A percentile compares a stretch with the other conserved stretches of the same genome.
These are phyloP conservation scores for Coelinius sp. DNA, from an alignment of 2,888 invertebrate species.

Conservation along the genomic window DNA sequence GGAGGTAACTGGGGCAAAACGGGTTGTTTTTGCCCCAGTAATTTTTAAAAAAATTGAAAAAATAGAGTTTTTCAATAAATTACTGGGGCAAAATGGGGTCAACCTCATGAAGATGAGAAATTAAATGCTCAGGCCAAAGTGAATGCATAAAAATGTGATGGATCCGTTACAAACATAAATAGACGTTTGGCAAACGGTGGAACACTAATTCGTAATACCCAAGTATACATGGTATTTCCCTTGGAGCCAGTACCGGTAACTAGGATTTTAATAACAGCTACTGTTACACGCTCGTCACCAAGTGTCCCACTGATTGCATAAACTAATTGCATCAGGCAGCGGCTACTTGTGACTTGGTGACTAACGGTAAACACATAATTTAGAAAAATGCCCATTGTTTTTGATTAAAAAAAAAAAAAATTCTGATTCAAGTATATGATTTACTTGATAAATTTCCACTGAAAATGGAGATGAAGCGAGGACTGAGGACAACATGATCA, in stretches of 20 bases:
- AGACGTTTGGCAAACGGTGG: slow-evolving; percentile 3
- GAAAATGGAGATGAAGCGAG: too few relatives aligned
- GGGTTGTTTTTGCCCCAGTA: too few relatives aligned
- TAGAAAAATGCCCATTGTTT: slow-evolving; percentile 1
- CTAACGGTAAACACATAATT: slow-evolving; percentile 14
- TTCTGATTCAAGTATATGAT: too few relatives aligned
- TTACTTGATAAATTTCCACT: neutral
- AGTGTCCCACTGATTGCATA: slow-evolving; percentile 43
- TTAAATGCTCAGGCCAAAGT: neutral
- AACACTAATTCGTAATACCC: slow-evolving; percentile 11
- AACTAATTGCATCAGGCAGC: slow-evolving; percentile 43
- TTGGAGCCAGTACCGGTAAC: slow-evolving; percentile 13
- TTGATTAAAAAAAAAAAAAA: too few relatives aligned
- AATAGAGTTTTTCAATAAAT: too few relatives aligned
- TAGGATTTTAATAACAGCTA: slow-evolving; percentile 42
- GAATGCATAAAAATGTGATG: neutral
- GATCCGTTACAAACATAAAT: slow-evolving; percentile 16
- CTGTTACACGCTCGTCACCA: slow-evolving; percentile 36
- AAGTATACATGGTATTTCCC: neutral
- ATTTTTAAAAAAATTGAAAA: too few relatives aligned
- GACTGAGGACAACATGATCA: too few relatives aligned
- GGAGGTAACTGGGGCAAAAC: too few relatives aligned
- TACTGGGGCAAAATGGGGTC: too few relatives aligned
- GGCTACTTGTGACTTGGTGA: slow-evolving; percentile 33
- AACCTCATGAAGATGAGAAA: neutral